Base-by-base conservation (phyloP, 2,113 vertebrate species). In the Sceloporus undulatus region DNA sequence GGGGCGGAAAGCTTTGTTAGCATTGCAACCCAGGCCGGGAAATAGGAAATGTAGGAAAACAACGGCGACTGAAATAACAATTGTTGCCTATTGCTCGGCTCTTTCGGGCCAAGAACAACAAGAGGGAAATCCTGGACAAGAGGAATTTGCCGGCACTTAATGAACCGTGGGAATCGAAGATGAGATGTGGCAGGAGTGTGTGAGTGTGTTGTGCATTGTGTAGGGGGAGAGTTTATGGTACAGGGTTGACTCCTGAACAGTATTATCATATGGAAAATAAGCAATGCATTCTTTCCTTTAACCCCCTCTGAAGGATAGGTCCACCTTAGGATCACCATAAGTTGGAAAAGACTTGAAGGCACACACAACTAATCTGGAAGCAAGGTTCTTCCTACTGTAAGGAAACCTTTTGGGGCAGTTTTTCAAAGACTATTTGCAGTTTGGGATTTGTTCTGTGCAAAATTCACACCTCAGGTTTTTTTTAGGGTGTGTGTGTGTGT, bases 51-150 rank as follows among this genome's bases (percentile, higher is more conserved):
- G 5, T 65, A 56, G 71, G 89, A 85, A 90, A 90, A 85, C 70
- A 59, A 38, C 13, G 9, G 56, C 59, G 82, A 81, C 89, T 90
- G 89, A 90, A 88, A 87, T 81, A 90, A 90, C 86, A 90, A 82
- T 25, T 27, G 0, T 25, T n/a, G 70, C 25, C 9, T n/a, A 11
- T 76, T 73, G 23, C 79, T 52, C 21, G 13, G 38, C 38, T 42
- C 65, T 19, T 40, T 2, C 0, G 16, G 71, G 89, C 89, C 76
- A 87, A 87, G 83, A 90, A 23, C 34, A 87, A 76, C 62, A 87
- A 4, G 3, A 34, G 85, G 66, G 89, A 78, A 84, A 83, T 86
- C 84, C 89, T 73, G 89, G 34, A 71, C 65, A 29, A 71, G 77
- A 4, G 52, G 79, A 65, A 75, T 82, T 66, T 66, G 79, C 70